Evolutionary conservation across 2,113 vertebrate genomes (phyloP), one percentile per base, ranked within the genome.

Genomic region (Epinephelus cyanopodus): DNA sequence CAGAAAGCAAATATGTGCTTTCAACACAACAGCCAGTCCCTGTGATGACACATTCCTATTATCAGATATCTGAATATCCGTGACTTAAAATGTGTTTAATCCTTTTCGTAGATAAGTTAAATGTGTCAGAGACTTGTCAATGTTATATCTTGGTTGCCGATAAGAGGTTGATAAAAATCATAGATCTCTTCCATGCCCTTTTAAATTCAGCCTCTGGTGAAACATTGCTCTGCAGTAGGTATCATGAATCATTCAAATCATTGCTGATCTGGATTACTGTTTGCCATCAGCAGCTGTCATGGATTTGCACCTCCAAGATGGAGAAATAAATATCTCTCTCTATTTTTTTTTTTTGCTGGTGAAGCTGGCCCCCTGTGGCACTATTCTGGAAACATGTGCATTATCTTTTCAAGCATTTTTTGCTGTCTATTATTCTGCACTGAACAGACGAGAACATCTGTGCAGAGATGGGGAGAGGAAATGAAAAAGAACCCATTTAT

Each of bases 221-320:
- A 85, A 85, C 68, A 23, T 27, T 53, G 37, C 21, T 39, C 50
- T 77, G 72, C 83, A 52, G 70, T 2, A 15, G 68, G 45, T 57
- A 63, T 80, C 74, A 77, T 73, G 47, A 85, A 91, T 87, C 83
- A 81, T 54, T 80, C 37, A 80, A 76, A 76, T 21, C 67, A 52
- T 56, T 57, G 56, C 50, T 47, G 58, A 87, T 87, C 56, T 47
- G 77, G 79, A 85, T 85, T 83, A 81, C 67, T 77, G 76, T 48
- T 60, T 58, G 74, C 61, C 65, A 69, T 74, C 66, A 74, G 74
- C 63, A 3, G 37, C 71, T 74, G 66, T 81, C 72, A 62, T 66
- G 53, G 53, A 70, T 78, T 71, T 70, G 14, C 53, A 80, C 58
- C 71, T 89, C 37, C 25, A 67, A 69, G 54, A 86, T 81, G 77